These are phyloP conservation scores for Trinectes maculatus DNA, from an alignment of 2,113 vertebrate genomes.

Conservation along the genomic window DNA sequence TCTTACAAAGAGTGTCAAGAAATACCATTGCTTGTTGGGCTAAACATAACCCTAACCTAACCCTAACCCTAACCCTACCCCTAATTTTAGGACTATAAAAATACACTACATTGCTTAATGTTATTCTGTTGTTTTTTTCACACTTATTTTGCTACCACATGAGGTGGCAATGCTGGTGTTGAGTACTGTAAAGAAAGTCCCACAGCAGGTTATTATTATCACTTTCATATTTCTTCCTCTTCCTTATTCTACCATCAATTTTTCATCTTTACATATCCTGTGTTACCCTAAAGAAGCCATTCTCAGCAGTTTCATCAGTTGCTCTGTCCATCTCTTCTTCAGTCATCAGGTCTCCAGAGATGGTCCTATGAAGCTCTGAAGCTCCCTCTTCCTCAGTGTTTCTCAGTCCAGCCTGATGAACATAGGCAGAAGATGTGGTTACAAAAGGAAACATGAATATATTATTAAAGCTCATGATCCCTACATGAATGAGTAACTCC, in stretches of 20 bases:
- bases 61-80: too few species aligned
- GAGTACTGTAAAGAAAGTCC: neutral
- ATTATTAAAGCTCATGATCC: too few species aligned
- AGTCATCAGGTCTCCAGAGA: slow-evolving; percentile 89
- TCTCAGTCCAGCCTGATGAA: slow-evolving; percentile 87
- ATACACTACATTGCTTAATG: too few species aligned
- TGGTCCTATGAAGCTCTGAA: slow-evolving; percentile 87
- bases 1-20: too few species aligned
- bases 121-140: too few species aligned
- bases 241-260: neutral
- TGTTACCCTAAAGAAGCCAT: slow-evolving; percentile 81
- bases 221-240: neutral
- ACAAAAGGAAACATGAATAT: too few species aligned
- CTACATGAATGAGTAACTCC: too few species aligned
- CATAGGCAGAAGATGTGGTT: neutral
- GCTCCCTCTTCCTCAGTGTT: slow-evolving; percentile 90
- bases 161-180: too few species aligned
- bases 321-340: slow-evolving; percentile 90
- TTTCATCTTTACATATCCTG: neutral
- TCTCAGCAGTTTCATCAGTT: slow-evolving; percentile 86
- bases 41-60: too few species aligned
- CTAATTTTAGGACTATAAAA: too few species aligned
- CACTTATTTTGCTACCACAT: too few species aligned
- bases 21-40: too few species aligned
- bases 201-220: neutral